phyloP scores from a whole-genome alignment of 2,113 vertebrate species.

The Carassius gibelio region DNA sequence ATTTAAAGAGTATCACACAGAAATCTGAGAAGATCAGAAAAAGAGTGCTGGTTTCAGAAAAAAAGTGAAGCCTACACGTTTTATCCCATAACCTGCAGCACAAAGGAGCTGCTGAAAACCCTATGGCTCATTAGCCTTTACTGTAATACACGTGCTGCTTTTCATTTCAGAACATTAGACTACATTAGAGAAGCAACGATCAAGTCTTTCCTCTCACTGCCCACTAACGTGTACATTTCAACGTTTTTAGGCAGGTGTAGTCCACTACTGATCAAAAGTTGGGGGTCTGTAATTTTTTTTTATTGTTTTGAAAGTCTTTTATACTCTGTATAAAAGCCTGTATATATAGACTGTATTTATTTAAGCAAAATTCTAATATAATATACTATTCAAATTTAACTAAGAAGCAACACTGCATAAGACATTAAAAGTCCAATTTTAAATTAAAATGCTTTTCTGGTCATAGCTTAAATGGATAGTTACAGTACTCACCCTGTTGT shows the following conservation, averaged over 20 bases:
- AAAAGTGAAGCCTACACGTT: slow-evolving; percentile 9
- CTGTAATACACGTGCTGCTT: background rate
- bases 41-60: background rate
- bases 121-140: slow-evolving; percentile 10
- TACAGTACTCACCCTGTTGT: too few relatives aligned
- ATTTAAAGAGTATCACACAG: background rate
- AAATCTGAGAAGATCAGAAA: background rate
- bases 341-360: background rate
- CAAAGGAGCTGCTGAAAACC: background rate
- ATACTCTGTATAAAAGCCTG: background rate
- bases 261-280: background rate
- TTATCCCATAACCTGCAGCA: background rate
- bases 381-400: too few relatives aligned
- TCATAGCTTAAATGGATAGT: too few relatives aligned
- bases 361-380: background rate
- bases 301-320: background rate
- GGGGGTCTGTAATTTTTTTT: background rate
- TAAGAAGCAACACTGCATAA: too few relatives aligned
- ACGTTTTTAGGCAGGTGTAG: background rate
- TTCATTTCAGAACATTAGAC: background rate
- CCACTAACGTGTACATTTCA: background rate
- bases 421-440: too few relatives aligned
- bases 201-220: background rate
- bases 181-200: background rate
- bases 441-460: too few relatives aligned